These are phyloP conservation scores for Mechanitis mazaeus DNA, from an alignment of 2,888 invertebrate genomes.

Conservation along the genomic window DNA sequence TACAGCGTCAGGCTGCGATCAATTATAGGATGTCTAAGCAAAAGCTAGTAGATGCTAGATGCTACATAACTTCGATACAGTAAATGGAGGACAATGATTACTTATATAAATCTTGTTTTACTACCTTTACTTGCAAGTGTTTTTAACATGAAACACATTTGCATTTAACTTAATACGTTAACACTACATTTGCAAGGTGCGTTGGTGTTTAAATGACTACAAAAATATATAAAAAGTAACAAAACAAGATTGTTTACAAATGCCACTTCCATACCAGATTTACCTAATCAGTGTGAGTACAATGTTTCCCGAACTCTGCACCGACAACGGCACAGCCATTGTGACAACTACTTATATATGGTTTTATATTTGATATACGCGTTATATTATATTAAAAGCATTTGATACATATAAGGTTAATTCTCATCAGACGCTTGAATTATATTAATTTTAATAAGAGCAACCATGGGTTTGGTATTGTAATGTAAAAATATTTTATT, in stretches of 20 bases:
- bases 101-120: slow-evolving; percentile 2
- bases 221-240: background rate
- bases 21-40: background rate
- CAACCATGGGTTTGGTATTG: background rate
- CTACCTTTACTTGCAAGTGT: too few species aligned
- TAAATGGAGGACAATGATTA: background rate
- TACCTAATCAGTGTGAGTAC: background rate
- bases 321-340: background rate
- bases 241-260: background rate
- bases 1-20: slow-evolving; percentile 18
- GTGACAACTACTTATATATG: too few species aligned
- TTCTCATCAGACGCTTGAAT: background rate
- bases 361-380: too few species aligned
- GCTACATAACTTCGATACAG: background rate
- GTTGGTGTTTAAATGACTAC: background rate
- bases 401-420: background rate
- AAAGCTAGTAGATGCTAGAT: background rate
- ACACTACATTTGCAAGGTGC: too few species aligned
- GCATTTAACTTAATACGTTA: too few species aligned
- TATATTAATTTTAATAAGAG: background rate
- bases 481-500: slow-evolving; percentile 1
- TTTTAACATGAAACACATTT: too few species aligned
- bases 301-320: background rate
- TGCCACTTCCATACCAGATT: background rate
- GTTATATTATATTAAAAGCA: background rate